Evolutionary conservation across 92 coral and sea anemone genomes (phyloP).

Genomic region (Bergia puertoricense): DNA sequence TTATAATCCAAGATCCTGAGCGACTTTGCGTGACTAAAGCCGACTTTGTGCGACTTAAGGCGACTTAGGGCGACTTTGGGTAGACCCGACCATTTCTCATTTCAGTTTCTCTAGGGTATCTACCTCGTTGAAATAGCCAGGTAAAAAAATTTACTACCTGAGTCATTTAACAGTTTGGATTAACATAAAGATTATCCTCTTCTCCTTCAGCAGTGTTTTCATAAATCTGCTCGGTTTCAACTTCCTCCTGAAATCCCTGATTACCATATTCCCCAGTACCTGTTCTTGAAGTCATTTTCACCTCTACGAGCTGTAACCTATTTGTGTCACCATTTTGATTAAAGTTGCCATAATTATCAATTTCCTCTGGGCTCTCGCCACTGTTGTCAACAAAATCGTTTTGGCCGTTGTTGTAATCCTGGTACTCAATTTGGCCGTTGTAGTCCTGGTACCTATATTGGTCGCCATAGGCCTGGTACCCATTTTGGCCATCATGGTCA

Average conservation of each 20-base stretch:
- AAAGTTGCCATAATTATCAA: not conserved
- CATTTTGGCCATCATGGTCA: not conserved
- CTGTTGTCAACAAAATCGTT: no score
- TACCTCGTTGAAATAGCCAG: not conserved
- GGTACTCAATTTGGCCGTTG: not conserved
- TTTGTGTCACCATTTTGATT: not conserved
- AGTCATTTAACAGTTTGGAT: not conserved
- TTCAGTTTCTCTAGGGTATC: not conserved
- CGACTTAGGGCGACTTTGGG: no score
- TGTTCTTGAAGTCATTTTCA: not conserved
- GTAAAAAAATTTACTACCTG: not conserved
- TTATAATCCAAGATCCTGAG: no score
- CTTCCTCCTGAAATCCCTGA: slow-evolving; percentile 20
- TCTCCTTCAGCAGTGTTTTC: slow-evolving; percentile 19
- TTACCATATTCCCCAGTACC: not conserved
- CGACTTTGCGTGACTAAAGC: no score
- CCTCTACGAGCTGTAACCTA: not conserved
- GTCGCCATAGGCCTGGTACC: not conserved
- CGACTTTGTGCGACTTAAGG: no score
- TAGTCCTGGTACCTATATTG: not conserved
- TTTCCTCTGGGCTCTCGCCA: no score
- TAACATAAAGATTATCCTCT: not conserved
- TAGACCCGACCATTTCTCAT: no score
- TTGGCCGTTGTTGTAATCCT: no score
- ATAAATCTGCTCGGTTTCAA: slow-evolving; percentile 8